Conservation (phyloP, 2,113 vertebrate genomes). For the Dromaius novaehollandiae region DNA sequence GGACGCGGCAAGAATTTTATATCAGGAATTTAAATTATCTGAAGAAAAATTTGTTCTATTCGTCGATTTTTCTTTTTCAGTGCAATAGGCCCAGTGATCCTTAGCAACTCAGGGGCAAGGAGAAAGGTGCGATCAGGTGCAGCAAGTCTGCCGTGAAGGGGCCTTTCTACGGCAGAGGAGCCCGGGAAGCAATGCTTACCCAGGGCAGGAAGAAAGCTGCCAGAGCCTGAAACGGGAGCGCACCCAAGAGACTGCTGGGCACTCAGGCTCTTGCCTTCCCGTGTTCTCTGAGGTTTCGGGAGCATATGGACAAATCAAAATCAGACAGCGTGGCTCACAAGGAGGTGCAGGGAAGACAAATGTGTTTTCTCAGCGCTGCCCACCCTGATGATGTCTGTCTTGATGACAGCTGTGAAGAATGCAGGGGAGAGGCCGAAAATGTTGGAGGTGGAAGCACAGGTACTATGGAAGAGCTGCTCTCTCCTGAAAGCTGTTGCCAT, state of each 20-base stretch:
- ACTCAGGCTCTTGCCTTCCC: neutral
- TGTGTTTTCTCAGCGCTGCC: neutral
- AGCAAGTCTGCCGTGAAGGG: neutral
- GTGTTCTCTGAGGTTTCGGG: neutral
- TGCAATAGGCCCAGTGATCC: neutral
- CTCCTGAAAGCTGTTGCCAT: neutral
- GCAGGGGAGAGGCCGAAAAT: neutral
- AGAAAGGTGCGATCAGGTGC: neutral
- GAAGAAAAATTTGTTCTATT: neutral
- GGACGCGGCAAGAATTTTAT: neutral
- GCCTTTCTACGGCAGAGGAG: neutral
- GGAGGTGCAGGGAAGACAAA: neutral
- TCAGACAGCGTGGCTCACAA: no score
- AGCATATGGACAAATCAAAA: neutral
- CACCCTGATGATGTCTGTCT: neutral
- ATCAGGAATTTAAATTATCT: neutral
- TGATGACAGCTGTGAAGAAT: neutral
- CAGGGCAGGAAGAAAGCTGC: neutral
- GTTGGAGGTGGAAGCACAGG: fast-evolving
- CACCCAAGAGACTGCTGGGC: neutral
- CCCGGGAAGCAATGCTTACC: neutral
- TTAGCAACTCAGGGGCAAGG: neutral
- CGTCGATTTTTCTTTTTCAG: neutral
- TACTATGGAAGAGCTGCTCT: neutral
- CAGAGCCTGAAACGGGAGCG: fast-evolving